A percentile compares a stretch with the other conserved stretches of the same genome.
Conservation (phyloP, 2,797 vertebrate species). For the Sebastes jordani region DNA sequence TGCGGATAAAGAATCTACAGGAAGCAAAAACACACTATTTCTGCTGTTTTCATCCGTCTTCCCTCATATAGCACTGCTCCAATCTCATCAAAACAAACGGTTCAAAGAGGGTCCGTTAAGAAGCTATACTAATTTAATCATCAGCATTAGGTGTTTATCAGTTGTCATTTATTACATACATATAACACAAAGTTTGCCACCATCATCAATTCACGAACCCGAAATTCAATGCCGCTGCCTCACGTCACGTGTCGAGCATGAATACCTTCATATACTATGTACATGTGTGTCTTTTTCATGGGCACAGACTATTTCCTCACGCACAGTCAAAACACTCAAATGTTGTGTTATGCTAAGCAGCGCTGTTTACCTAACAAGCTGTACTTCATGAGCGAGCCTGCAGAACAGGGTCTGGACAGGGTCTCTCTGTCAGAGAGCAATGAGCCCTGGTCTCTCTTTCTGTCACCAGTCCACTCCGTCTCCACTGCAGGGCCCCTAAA, state of each 20-base stretch:
- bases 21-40: background rate
- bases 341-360: slow-evolving; percentile 81
- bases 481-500: slow-evolving; percentile 47
- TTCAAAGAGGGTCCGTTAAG: background rate
- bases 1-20: background rate
- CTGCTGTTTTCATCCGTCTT: background rate
- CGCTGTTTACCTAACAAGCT: slow-evolving; percentile 80
- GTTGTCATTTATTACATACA: background rate
- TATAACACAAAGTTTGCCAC: background rate
- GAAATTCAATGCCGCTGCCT: slow-evolving; percentile 23
- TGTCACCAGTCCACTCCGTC: slow-evolving; percentile 53
- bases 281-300: slow-evolving; percentile 70
- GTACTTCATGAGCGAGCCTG: slow-evolving; percentile 68
- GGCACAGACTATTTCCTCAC: slow-evolving; percentile 80
- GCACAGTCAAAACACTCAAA: slow-evolving; percentile 83
- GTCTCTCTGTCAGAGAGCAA: slow-evolving; percentile 78
- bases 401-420: slow-evolving; percentile 80
- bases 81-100: background rate
- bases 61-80: background rate
- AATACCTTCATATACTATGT: slow-evolving; percentile 73
- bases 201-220: background rate
- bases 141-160: background rate
- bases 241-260: slow-evolving; percentile 47
- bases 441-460: slow-evolving; percentile 67
- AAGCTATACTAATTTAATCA: background rate